These are phyloP conservation scores for Hemiprocne comata DNA, from an alignment of 2,113 vertebrate species.

Conservation along the genomic window DNA sequence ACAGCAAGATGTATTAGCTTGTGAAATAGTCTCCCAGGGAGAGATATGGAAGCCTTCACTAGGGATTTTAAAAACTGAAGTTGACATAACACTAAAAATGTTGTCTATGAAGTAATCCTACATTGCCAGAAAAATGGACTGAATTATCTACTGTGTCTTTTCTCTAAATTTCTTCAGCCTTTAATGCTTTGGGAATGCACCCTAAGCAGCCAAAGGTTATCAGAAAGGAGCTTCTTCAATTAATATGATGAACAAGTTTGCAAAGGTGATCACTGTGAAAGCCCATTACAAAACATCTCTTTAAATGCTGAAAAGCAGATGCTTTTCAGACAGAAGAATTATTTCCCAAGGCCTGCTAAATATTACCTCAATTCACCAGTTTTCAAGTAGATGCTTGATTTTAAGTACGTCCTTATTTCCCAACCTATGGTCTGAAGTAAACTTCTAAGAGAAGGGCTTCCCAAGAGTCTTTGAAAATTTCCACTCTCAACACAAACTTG, in stretches of 20 bases:
- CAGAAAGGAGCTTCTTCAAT: slow-evolving; percentile 1
- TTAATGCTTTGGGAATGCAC: neutral
- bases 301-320: neutral
- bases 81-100: slow-evolving; percentile 44
- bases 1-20: slow-evolving; percentile 33
- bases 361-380: neutral
- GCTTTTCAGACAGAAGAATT: neutral
- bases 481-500: neutral
- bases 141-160: neutral
- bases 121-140: neutral
- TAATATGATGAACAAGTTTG: slow-evolving; percentile 29
- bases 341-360: neutral
- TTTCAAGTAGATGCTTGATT: neutral
- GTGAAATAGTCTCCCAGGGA: slow-evolving; percentile 38
- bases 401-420: neutral
- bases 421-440: neutral
- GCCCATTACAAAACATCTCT: neutral
- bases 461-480: neutral
- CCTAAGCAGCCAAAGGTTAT: neutral
- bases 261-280: neutral
- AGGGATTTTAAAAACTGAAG: slow-evolving; percentile 54
- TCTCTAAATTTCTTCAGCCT: neutral
- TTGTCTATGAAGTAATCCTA: slow-evolving; percentile 40
- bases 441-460: neutral
- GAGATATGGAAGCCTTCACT: slow-evolving; percentile 37